These are phyloP conservation scores for Accipiter fasciatus DNA, from an alignment of 2,797 vertebrate genomes.

Conservation along the genomic window DNA sequence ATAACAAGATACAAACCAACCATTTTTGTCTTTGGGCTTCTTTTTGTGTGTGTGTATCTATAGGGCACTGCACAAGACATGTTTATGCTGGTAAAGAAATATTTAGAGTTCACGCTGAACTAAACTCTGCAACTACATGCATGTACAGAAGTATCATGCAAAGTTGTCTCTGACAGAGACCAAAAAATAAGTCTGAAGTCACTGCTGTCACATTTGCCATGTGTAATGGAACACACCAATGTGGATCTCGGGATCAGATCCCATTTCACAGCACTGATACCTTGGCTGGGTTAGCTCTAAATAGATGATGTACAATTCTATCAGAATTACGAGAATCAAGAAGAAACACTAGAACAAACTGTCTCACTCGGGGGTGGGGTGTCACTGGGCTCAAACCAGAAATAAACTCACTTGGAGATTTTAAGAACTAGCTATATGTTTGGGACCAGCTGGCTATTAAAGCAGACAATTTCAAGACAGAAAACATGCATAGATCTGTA, in stretches of 20 bases:
- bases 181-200: neutral
- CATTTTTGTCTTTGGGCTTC: neutral
- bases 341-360: neutral
- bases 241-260: neutral
- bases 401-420: neutral
- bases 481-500: neutral
- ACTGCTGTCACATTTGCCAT: neutral
- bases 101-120: neutral
- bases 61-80: neutral
- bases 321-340: neutral
- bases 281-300: neutral
- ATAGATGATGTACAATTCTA: neutral
- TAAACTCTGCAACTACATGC: neutral
- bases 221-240: neutral
- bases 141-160: neutral
- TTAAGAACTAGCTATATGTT: neutral
- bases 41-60: fast-evolving
- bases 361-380: neutral
- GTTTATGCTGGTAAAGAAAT: neutral
- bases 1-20: neutral
- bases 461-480: neutral
- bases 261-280: neutral
- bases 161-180: neutral
- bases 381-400: neutral
- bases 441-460: neutral